Evolutionary conservation across 2,888 invertebrate genomes (phyloP), one percentile per base, ranked within the genome.

Genomic region (Cerceris ruficornis): DNA sequence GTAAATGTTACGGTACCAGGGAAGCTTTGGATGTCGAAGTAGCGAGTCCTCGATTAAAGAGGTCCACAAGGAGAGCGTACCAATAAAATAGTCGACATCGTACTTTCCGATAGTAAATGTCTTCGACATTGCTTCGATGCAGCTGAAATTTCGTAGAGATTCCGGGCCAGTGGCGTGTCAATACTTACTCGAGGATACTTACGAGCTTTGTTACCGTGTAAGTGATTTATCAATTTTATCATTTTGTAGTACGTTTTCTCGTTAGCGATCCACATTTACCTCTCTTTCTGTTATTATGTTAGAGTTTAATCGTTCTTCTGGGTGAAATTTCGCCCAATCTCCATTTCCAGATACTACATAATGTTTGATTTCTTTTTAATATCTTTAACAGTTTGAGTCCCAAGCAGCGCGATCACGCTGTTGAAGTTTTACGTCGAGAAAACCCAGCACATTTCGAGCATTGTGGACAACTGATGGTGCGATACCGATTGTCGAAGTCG

Each of bases 1-100:
- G 11, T 46, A 46, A 46, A 46, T 11, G 46, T 46, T 46, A 11
- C 46, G 11, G 6, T 8, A 46, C 9, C 52, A 14, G 4, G 41
- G 15, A 41, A 28, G 2, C 46, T 46, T 42, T 0, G 46, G 54
- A 7, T 17, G 46, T 2, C 9, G 39, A 28, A 69, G 62, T 54
- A 55, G 49, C 2, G 8, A 62, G 11, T 64, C 52, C 54, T 59
- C 8, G 7, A 64, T 64, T 41, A 17, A n/a, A 64, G 62, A 14
- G 59, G 42, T 9, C 55, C 58, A 41, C 49, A 76, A 75, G 75
- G 67, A 64, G 67, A 68, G 54, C 64, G 17, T 11, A 55, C 70
- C 70, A 75, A 64, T 75, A 70, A 71, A 58, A 52, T 28, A 75
- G 64, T 55, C 39, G 70, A 65, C 59, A 60, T 43, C 17, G 50